Base-by-base conservation (phyloP, 2,888 invertebrate genomes). In the Hermodice carunculata region DNA sequence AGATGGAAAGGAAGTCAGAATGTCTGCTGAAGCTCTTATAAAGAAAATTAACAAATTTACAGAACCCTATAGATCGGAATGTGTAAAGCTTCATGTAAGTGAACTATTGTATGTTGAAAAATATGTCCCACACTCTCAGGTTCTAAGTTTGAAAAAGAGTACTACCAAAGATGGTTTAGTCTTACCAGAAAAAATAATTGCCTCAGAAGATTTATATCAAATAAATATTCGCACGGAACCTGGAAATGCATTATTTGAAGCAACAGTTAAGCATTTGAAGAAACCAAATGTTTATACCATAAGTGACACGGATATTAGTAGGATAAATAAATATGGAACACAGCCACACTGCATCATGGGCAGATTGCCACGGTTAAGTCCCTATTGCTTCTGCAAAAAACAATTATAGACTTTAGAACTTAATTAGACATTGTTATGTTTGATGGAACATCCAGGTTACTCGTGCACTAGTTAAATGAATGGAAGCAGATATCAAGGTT, bases 81-180 rank as follows among this genome's bases (percentile, higher is more conserved):
- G 74, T 40, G 60, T 29, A 24, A 29, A 29, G 26, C 58, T 73
- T 3, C 8, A 2, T n/a, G 48, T 72, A 22, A 28, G 31, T 17
- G 28, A 61, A 11, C 46, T 74, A 1, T 61, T 26, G 1, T 46
- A 60, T 19, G 74, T 72, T 26, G 59, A 59, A 1, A 46, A 28
- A 17, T 67, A 66, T 26, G 40, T 32, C 8, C 63, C 74, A 4
- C 68, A 64, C 49, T 63, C 67, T 8, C 32, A 90, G 2, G 85
- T 96, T 66, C 78, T 95, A 5, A 88, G 90, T 59, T 96, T 93
- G 81, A 90, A 90, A 53, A 89, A 89, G 37, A 92, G 92, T 52
- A 89, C 89, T 11, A 97, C 97, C 84, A 84, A 85, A 0, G 96
- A 97, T 82, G 96, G 97, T 0, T 94, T 94, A 75, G 93, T 93